Evolutionary conservation across 2,113 vertebrate genomes (phyloP), one percentile per base, ranked within the genome.

Genomic region (Clinocottus analis): DNA sequence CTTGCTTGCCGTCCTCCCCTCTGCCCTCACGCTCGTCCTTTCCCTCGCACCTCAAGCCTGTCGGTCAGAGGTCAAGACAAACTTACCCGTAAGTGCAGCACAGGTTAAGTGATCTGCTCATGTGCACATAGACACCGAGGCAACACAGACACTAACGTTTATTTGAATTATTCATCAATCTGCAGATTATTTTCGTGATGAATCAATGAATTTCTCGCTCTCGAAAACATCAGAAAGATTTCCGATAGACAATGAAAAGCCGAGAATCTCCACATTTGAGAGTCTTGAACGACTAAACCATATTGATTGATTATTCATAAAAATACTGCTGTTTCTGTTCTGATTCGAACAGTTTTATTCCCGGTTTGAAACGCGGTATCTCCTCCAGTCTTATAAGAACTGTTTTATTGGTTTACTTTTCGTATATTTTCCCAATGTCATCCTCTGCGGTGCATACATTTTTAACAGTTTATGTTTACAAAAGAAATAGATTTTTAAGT

Each of bases 1-100:
- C 51, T 64, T 78, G 82, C 87, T 89, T 87, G 85, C 79, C 45
- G 68, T 82, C 49, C 68, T 64, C 41, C 41, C 25, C 70, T 21
- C 51, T 60, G 2, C 64, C 29, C 51, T 79, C 56, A 70, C 63
- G 72, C 5, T 47, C 47, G 75, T 82, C 43, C 63, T 39, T 84
- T 76, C 45, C 73, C 73, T 66, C 35, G 27, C 62, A 79, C 70
- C 65, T 83, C 76, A 80, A 91, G 83, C 86, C 83, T 68, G 80
- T 31, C 4, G 86, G 85, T 89, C 80, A 83, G 75, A 90, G 61
- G 80, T 75, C 79, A 73, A 64, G 27, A 55, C 17, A 31, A 72
- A 70, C 69, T 17, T 19, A 55, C 10, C 19, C 0, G 21, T 23
- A 70, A 60, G 31, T 51, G 39, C 51, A 77, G 39, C 5, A 45